Percentiles rank a stretch among this genome's conserved stretches.
These are phyloP conservation scores for Marisa cornuarietis DNA, from an alignment of 1,140 invertebrate species.

Conservation along the genomic window DNA sequence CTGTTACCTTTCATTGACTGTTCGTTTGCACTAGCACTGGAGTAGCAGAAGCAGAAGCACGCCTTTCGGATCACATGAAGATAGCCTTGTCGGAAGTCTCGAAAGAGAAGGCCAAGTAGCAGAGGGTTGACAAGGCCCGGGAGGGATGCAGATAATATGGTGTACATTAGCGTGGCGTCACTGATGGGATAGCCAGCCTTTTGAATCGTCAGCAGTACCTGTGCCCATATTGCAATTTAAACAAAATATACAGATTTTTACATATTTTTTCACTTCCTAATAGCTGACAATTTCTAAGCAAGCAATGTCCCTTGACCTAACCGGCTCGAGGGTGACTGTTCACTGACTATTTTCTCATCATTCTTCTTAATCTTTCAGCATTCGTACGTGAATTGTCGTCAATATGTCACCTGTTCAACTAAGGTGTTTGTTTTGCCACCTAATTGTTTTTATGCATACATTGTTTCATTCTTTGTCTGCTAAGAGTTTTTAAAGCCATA, in stretches of 20 bases:
- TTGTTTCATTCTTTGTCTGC: too few relatives aligned
- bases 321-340: too few relatives aligned
- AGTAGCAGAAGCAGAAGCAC: constrained; percentile 31
- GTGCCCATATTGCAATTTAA: constrained; percentile 3
- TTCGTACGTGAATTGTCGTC: too few relatives aligned
- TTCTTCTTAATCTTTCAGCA: too few relatives aligned
- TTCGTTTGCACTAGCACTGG: background rate
- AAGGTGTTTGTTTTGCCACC: too few relatives aligned
- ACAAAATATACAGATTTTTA: background rate
- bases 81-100: constrained; percentile 51
- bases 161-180: constrained; percentile 54
- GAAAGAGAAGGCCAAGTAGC: constrained; percentile 51
- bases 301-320: too few relatives aligned
- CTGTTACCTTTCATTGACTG: background rate
- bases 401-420: too few relatives aligned
- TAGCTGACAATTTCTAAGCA: too few relatives aligned
- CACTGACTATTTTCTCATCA: too few relatives aligned
- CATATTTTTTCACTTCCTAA: too few relatives aligned
- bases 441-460: too few relatives aligned
- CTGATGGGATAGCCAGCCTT: constrained; percentile 44
- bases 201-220: constrained; percentile 52
- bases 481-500: too few relatives aligned
- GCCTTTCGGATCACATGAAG: constrained; percentile 34
- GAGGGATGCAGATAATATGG: constrained; percentile 51
- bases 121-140: constrained; percentile 57